Conservation (phyloP, 2,888 invertebrate genomes). For the Mongoloraphidia duomilia region DNA sequence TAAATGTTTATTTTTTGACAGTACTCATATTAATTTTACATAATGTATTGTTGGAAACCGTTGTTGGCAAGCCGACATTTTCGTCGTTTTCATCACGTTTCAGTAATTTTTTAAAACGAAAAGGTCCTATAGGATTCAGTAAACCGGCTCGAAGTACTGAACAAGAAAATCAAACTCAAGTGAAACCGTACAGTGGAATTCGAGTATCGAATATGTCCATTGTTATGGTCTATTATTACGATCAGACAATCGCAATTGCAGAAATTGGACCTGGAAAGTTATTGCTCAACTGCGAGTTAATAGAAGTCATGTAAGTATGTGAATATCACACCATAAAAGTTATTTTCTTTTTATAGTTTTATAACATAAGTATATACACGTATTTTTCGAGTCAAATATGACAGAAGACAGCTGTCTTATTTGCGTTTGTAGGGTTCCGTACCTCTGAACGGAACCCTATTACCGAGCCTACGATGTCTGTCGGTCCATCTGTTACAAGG, state of each 20-base stretch:
- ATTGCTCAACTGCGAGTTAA: conserved; percentile 62
- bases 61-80: conserved; percentile 2
- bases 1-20: too few relatives aligned
- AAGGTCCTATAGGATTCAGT: conserved; percentile 10
- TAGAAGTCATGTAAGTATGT: conserved; percentile 72
- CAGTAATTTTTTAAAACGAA: neutral
- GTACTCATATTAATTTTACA: conserved; percentile 9
- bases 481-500: too few relatives aligned
- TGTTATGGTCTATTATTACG: conserved; percentile 63
- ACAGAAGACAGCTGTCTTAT: too few relatives aligned
- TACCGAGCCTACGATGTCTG: too few relatives aligned
- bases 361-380: too few relatives aligned
- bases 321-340: neutral
- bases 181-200: conserved; percentile 48
- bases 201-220: conserved; percentile 50
- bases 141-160: neutral
- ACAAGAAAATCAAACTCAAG: conserved; percentile 24
- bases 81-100: neutral
- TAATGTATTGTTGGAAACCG: neutral
- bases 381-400: too few relatives aligned
- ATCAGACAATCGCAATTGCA: conserved; percentile 70
- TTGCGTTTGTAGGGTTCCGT: too few relatives aligned
- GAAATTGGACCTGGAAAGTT: conserved; percentile 59
- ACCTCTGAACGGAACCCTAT: too few relatives aligned
- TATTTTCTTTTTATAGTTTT: too few relatives aligned